Evolutionary conservation across 2,888 invertebrate species (phyloP).

Genomic region (Nomada goodeniana): DNA sequence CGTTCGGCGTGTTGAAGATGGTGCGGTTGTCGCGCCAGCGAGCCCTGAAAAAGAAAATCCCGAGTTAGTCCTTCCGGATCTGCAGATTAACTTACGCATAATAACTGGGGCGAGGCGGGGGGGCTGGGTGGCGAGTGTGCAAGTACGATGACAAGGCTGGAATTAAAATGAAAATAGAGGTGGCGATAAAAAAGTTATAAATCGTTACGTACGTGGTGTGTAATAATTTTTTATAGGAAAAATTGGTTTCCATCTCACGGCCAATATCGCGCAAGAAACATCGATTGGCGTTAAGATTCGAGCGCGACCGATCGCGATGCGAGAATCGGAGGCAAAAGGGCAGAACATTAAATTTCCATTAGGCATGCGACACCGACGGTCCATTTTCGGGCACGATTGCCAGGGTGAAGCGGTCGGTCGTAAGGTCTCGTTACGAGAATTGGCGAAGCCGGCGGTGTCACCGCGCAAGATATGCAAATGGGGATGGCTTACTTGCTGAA

Average conservation of each 20-base stretch:
- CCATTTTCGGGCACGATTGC: slow-evolving; percentile 9
- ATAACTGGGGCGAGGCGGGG: no score
- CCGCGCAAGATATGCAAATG: slow-evolving; percentile 42
- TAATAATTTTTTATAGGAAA: no score
- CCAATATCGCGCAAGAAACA: no score
- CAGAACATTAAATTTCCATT: slow-evolving; percentile 27
- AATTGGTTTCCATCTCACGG: no score
- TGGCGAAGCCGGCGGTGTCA: slow-evolving; percentile 8
- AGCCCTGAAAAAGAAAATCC: slow-evolving; percentile 88
- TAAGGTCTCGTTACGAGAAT: slow-evolving; percentile 29
- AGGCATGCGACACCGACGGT: neutral
- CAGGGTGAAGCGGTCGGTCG: slow-evolving; percentile 30
- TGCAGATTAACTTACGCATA: no score
- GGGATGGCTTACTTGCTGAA: slow-evolving; percentile 92
- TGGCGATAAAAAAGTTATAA: no score
- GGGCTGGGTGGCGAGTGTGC: no score
- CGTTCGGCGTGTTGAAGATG: slow-evolving; percentile 97
- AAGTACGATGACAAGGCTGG: no score
- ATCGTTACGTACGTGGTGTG: no score
- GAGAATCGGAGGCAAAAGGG: neutral
- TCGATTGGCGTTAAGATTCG: neutral
- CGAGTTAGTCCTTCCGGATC: neutral
- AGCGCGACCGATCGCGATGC: neutral
- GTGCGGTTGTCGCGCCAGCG: slow-evolving; percentile 96
- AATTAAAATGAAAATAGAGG: no score